Percentiles rank a stretch among this genome's conserved stretches.
phyloP scores from a whole-genome alignment of 2,797 vertebrate species.

The Columba guinea region DNA sequence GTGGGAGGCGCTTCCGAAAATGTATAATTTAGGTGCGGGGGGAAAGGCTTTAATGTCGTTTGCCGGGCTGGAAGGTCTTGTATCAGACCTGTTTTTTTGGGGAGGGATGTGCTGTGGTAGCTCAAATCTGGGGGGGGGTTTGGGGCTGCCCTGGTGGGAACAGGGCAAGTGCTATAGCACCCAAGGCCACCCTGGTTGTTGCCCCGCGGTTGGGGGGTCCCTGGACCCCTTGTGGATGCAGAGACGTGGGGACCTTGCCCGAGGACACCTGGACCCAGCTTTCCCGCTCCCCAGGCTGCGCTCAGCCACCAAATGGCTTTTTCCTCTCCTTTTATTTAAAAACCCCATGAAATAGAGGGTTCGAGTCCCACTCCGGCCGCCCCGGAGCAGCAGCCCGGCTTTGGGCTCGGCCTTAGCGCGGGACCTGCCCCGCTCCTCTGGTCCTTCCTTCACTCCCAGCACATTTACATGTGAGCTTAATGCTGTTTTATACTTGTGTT shows the following conservation, averaged over 20 bases:
- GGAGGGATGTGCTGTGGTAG: fast-evolving
- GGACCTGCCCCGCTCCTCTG: not conserved
- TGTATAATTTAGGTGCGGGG: too few relatives aligned
- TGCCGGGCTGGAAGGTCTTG: not conserved
- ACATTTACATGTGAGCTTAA: fast-evolving
- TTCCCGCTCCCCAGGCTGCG: fast-evolving
- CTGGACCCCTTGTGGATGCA: fast-evolving
- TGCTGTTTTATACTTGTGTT: not conserved
- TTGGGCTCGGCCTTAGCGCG: fast-evolving
- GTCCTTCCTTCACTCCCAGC: not conserved
- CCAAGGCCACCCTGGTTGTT: not conserved
- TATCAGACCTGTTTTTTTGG: fast-evolving
- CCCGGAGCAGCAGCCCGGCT: not conserved
- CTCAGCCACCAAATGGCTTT: not conserved
- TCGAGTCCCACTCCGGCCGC: fast-evolving
- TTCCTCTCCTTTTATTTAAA: not conserved
- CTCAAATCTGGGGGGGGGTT: fast-evolving
- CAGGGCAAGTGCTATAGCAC: not conserved
- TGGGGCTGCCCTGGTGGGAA: not conserved
- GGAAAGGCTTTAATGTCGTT: fast-evolving
- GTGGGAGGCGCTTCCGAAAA: fast-evolving
- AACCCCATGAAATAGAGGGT: fast-evolving
- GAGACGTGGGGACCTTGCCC: not conserved
- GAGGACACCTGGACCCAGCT: not conserved
- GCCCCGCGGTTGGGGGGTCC: not conserved